A percentile compares a stretch with the other conserved stretches of the same genome.
Evolutionary conservation across 2,888 invertebrate species (phyloP).

Genomic region (Mycogona germanica): DNA sequence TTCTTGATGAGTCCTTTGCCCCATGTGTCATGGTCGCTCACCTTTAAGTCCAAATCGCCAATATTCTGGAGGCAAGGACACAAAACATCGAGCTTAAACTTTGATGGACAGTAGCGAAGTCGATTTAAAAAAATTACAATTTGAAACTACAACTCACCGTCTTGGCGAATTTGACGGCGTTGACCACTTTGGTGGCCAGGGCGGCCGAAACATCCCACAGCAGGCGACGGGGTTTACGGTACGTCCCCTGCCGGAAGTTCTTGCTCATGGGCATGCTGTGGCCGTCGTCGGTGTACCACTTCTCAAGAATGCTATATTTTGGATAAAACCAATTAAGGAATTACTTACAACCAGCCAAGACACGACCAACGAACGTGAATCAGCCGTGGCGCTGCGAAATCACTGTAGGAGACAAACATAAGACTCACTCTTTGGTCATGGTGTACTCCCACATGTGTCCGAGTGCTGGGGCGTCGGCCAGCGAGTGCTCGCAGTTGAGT

Average conservation of each 20-base stretch:
- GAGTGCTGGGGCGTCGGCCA: conserved; percentile 39
- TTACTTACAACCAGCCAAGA: neutral
- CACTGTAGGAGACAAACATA: neutral
- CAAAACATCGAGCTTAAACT: neutral
- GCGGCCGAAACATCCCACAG: conserved; percentile 32
- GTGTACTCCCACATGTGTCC: conserved; percentile 38
- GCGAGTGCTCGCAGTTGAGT: conserved; percentile 39
- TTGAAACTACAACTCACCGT: conserved; percentile 22
- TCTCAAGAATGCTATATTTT: conserved; percentile 31
- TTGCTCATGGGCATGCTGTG: conserved; percentile 31
- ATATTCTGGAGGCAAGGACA: conserved; percentile 30
- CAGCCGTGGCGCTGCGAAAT: too few relatives aligned
- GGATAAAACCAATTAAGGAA: conserved; percentile 3
- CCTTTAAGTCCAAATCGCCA: conserved; percentile 36
- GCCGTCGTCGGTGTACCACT: conserved; percentile 33
- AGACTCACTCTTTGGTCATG: conserved; percentile 36
- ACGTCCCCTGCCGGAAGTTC: conserved; percentile 29
- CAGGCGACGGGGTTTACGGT: conserved; percentile 28
- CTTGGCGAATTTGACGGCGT: conserved; percentile 28
- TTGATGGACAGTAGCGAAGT: neutral
- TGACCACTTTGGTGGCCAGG: conserved; percentile 27
- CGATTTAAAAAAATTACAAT: neutral
- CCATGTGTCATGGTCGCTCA: conserved; percentile 35
- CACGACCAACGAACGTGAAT: neutral
- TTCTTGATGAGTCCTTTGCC: conserved; percentile 40